These are phyloP conservation scores for Puntigrus tetrazona DNA, from an alignment of 2,113 vertebrate species.

Conservation along the genomic window DNA sequence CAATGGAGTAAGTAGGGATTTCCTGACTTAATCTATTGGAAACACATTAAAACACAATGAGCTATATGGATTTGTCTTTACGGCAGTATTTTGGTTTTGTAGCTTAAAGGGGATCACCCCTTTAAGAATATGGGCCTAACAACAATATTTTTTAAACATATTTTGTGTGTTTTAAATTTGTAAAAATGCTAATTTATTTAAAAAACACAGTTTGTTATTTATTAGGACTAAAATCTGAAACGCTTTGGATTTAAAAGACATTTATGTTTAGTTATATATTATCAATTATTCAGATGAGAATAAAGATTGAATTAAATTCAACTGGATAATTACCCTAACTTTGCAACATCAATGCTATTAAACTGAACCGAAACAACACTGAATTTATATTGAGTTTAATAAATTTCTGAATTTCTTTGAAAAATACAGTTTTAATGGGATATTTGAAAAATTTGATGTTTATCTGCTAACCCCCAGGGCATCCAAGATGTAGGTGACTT, in stretches of 20 bases:
- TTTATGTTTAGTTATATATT: no score
- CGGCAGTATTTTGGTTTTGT: background rate
- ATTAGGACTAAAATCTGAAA: background rate
- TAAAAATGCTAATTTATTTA: background rate
- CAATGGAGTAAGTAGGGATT: slow-evolving; percentile 15
- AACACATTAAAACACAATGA: slow-evolving; percentile 37
- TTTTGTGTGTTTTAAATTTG: background rate
- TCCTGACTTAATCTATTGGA: slow-evolving; percentile 21
- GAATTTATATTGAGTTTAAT: background rate
- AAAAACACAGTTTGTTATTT: background rate
- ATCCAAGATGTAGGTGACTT: no score
- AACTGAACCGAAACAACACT: background rate
- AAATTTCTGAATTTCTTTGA: background rate
- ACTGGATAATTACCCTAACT: background rate
- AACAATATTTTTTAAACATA: background rate
- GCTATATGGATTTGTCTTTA: background rate
- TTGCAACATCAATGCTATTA: background rate
- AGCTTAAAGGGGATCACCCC: background rate
- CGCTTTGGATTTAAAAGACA: background rate
- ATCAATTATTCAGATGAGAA: no score
- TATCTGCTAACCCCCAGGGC: no score
- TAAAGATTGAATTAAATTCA: background rate
- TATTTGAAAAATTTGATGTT: no score
- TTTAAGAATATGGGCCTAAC: background rate
- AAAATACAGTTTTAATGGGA: no score